Conservation (phyloP, 2,888 invertebrate genomes). For the Dusona sp. region DNA sequence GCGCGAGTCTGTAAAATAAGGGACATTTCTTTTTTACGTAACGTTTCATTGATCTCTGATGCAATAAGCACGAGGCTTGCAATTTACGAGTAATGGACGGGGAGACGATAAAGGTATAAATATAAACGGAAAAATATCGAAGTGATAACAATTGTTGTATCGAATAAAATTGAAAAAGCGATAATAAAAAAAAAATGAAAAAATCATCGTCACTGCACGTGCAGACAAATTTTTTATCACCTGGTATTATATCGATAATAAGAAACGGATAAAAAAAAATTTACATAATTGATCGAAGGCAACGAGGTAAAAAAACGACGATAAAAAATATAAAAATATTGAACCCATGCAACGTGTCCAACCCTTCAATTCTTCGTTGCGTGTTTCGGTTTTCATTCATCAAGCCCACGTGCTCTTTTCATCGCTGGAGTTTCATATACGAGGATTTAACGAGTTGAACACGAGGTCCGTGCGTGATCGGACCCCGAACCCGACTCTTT, state of each 20-base stretch:
- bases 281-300: neutral
- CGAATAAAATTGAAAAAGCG: neutral
- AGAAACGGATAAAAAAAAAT: neutral
- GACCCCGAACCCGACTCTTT: constrained; percentile 1
- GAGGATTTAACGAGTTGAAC: constrained; percentile 14
- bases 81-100: constrained; percentile 5
- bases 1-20: constrained; percentile 16
- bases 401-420: neutral
- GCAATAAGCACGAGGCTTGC: constrained; percentile 63
- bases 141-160: neutral
- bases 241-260: neutral
- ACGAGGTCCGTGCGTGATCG: constrained; percentile 55
- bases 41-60: constrained; percentile 75
- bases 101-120: neutral
- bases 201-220: neutral
- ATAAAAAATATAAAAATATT: neutral
- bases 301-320: neutral
- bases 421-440: neutral
- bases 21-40: constrained; percentile 66
- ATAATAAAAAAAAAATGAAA: neutral
- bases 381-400: neutral
- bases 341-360: neutral
- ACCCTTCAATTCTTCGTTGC: neutral
- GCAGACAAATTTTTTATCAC: neutral
- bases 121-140: neutral